A percentile compares a stretch with the other conserved stretches of the same genome.
phyloP scores from a whole-genome alignment of 2,113 vertebrate species.

The Alosa alosa region DNA sequence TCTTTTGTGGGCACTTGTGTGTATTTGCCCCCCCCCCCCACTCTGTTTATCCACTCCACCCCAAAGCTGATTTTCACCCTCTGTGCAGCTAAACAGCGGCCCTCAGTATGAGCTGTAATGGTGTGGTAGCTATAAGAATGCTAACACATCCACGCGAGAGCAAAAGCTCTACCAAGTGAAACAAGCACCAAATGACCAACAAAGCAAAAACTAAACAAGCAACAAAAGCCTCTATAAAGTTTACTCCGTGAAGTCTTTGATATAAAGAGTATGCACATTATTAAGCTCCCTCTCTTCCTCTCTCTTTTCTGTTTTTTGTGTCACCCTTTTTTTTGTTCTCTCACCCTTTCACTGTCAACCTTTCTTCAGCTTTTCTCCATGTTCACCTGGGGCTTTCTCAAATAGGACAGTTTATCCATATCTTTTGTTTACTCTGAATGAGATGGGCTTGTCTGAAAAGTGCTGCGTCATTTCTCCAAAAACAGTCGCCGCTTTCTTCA shows the following conservation, averaged over 20 bases:
- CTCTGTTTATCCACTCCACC: not conserved
- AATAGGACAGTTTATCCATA: slow-evolving; percentile 41
- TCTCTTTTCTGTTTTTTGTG: not conserved
- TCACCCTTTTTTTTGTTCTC: slow-evolving; percentile 20
- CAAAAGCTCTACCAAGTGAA: too few relatives aligned
- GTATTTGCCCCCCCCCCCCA: not conserved
- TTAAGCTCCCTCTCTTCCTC: slow-evolving; percentile 34
- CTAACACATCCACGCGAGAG: not conserved
- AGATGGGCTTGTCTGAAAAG: not conserved
- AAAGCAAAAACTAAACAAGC: not conserved
- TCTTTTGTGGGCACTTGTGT: not conserved
- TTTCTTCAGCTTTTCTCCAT: not conserved
- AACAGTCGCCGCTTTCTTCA: not conserved
- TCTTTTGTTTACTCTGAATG: slow-evolving; percentile 3
- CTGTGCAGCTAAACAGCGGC: not conserved
- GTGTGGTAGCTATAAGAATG: not conserved
- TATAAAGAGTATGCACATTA: not conserved
- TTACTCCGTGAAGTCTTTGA: not conserved
- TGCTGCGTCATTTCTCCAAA: not conserved
- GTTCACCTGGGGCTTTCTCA: not conserved
- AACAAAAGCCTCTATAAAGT: not conserved
- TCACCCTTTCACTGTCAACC: not conserved
- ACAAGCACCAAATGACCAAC: too few relatives aligned
- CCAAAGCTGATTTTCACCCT: not conserved
- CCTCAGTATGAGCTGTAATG: not conserved